Conservation (phyloP, 2,888 invertebrate genomes). For the Strigamia crassipes region DNA sequence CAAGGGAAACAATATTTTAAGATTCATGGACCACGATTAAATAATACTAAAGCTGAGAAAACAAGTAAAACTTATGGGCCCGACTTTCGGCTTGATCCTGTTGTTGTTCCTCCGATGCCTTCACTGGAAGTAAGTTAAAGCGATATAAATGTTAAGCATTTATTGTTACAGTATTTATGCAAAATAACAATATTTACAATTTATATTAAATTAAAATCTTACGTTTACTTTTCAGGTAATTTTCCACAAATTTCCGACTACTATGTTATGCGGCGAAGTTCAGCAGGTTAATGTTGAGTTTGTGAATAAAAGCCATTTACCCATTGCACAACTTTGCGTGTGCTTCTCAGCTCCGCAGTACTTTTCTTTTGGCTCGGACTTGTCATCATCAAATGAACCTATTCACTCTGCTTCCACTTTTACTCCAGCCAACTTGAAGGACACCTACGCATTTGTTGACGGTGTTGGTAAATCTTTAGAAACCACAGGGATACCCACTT, state of each 20-base stretch:
- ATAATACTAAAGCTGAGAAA: constrained; percentile 63
- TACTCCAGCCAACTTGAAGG: background rate
- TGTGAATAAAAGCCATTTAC: constrained; percentile 69
- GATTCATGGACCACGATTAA: constrained; percentile 66
- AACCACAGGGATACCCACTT: constrained; percentile 49
- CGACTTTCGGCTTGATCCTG: constrained; percentile 74
- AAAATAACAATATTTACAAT: background rate
- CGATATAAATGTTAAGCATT: background rate
- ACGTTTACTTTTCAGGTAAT: constrained; percentile 65
- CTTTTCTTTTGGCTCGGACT: constrained; percentile 62
- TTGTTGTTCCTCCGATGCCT: constrained; percentile 78
- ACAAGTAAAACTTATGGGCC: constrained; percentile 63
- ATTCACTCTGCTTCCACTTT: background rate
- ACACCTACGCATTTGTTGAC: background rate
- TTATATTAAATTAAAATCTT: background rate
- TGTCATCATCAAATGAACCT: background rate
- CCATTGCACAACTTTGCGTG: constrained; percentile 68
- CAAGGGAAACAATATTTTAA: constrained; percentile 59
- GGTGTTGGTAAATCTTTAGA: background rate
- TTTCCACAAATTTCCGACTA: constrained; percentile 70
- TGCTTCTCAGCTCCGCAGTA: constrained; percentile 74
- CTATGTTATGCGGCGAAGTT: constrained; percentile 76
- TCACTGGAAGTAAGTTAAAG: constrained; percentile 71
- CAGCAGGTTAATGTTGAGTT: constrained; percentile 71
- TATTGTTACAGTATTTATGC: no score